A percentile compares a stretch with the other conserved stretches of the same genome.
Evolutionary conservation across 2,797 vertebrate species (phyloP).

Genomic region (Miichthys miiuy): DNA sequence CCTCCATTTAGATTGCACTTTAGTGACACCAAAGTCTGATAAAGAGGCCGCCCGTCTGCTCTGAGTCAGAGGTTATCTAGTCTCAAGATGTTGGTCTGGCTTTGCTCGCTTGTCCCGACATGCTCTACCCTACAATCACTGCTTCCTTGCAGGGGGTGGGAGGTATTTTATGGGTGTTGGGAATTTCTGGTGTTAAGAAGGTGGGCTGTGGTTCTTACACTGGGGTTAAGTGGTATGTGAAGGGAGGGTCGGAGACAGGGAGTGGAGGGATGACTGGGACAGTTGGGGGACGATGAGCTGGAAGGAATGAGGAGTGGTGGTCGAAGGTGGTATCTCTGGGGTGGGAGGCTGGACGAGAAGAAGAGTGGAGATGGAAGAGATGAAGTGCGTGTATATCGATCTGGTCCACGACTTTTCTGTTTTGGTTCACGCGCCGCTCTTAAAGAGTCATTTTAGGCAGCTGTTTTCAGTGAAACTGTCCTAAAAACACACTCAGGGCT

Average conservation of each 20-base stretch:
- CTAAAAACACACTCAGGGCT: no score
- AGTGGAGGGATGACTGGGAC: constrained; percentile 47
- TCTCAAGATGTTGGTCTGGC: constrained; percentile 45
- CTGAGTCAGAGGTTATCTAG: constrained; percentile 69
- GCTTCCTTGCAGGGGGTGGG: constrained; percentile 29
- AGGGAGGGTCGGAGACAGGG: constrained; percentile 55
- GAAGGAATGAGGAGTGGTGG: constrained; percentile 49
- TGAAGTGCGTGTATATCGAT: neutral
- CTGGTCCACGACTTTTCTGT: neutral
- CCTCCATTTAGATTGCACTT: constrained; percentile 24
- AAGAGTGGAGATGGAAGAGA: constrained; percentile 7
- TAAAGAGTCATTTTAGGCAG: no score
- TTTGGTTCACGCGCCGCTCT: neutral
- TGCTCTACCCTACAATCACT: constrained; percentile 51
- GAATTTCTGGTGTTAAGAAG: constrained; percentile 58
- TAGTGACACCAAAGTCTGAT: constrained; percentile 35
- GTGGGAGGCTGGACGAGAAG: neutral
- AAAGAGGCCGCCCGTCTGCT: constrained; percentile 32
- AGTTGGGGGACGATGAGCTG: constrained; percentile 13
- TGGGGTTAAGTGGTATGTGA: constrained; percentile 70
- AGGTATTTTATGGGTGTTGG: constrained; percentile 50
- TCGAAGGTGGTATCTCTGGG: constrained; percentile 28
- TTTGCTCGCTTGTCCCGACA: constrained; percentile 55
- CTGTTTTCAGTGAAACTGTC: no score
- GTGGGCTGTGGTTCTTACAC: constrained; percentile 59